phyloP scores from a whole-genome alignment of 2,113 vertebrate genomes.

The Rousettus leschenaultii region DNA sequence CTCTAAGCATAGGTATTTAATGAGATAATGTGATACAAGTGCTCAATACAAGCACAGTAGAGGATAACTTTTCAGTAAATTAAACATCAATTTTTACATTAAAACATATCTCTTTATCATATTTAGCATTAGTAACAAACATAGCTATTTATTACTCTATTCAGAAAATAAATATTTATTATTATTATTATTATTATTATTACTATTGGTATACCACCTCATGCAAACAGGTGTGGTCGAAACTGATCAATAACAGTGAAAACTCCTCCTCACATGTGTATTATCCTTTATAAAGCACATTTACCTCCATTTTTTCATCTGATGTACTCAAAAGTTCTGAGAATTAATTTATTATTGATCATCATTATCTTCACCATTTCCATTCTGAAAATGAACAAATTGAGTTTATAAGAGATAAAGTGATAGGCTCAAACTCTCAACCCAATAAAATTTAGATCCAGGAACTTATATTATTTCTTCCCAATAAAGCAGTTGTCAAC shows the following conservation, averaged over 20 bases:
- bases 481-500: neutral
- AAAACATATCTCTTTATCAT: neutral
- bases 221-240: neutral
- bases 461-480: neutral
- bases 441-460: neutral
- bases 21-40: neutral
- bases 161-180: neutral
- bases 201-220: neutral
- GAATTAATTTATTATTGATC: neutral
- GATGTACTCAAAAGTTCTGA: neutral
- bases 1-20: neutral
- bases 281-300: neutral
- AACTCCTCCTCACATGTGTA: neutral
- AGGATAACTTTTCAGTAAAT: slow-evolving; percentile 6
- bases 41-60: neutral
- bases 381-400: neutral
- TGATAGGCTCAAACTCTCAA: neutral
- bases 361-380: neutral
- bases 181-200: neutral
- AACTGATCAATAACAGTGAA: neutral
- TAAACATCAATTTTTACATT: neutral
- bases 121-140: neutral
- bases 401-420: neutral
- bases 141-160: neutral
- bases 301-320: neutral